Evolutionary conservation across 2,888 invertebrate species (phyloP), one percentile per base, ranked within the genome.

Genomic region (Melanchra persicariae): DNA sequence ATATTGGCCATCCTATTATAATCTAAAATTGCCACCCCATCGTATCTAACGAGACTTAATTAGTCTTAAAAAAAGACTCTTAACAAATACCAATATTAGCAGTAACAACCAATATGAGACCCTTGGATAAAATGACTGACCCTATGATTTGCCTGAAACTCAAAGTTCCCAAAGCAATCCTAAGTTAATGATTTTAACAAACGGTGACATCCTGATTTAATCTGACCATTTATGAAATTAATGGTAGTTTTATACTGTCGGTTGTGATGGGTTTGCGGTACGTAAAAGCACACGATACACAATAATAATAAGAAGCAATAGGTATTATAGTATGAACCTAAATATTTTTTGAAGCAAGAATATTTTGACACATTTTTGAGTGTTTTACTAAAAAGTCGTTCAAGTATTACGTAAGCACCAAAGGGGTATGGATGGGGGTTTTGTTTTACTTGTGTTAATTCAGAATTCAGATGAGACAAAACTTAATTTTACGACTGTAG

Each of bases 211-310:
- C 24, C 30, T 26, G 4, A 9, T 2, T 26, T 7, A 30, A 19
- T 54, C 19, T 19, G 45, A 6, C 45, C 45, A 45, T 19, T 19
- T 12, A 15, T 40, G 12, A 45, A 19, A 45, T 30, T 30, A 10
- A 45, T 7, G 7, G 45, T 22, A 47, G 10, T 30, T 30, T 30
- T 3, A 10, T 30, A 30, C 10, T 19, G 9, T 54, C 30, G 74
- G 82, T 81, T 85, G 86, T 77, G 88, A 81, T 85, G 82, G 82
- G 73, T 82, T 79, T 74, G 79, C 80, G 73, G 74, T 71, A 82
- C 78, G 69, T 82, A 71, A 45, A 86, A 87, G 86, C 88, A 86
- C 86, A 87, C 81, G 77, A 79, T 85, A 84, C 81, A 83, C 80
- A 85, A 83, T 81, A 82, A 74, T 85, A 86, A 85, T 83, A 81